A percentile compares a stretch with the other conserved stretches of the same genome.
phyloP scores from a whole-genome alignment of 2,113 vertebrate species.

The Melanerpes aurifrons region DNA sequence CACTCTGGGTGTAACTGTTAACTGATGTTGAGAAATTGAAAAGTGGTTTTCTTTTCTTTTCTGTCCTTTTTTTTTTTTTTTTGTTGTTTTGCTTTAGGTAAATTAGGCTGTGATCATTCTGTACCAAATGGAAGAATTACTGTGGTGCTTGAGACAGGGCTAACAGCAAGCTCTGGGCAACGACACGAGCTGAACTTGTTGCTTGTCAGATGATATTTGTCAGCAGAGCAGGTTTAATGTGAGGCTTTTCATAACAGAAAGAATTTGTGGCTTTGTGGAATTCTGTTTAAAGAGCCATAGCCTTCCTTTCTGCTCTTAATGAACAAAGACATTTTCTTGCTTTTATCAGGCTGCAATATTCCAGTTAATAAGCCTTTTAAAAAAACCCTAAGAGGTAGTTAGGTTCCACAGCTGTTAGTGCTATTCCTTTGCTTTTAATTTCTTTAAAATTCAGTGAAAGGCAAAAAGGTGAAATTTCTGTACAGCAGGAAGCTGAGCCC shows the following conservation, averaged over 20 bases:
- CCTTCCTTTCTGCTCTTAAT: not conserved
- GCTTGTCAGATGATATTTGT: not conserved
- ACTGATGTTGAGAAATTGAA: not conserved
- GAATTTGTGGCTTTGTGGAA: not conserved
- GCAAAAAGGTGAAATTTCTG: not conserved
- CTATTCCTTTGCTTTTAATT: not conserved
- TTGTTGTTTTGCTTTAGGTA: not conserved
- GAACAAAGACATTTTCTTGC: not conserved
- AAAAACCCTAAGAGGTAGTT: not conserved
- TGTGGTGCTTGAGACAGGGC: not conserved
- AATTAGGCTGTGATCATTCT: not conserved
- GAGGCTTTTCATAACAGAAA: not conserved
- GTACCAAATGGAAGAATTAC: slow-evolving; percentile 15
- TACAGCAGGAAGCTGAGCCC: not conserved
- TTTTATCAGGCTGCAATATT: not conserved
- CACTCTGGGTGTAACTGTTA: not conserved
- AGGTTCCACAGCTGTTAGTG: not conserved
- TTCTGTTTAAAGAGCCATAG: not conserved
- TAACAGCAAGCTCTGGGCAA: not conserved
- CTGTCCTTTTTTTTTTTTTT: not conserved
- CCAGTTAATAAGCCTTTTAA: not conserved
- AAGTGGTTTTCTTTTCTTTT: not conserved
- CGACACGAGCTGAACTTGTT: slow-evolving; percentile 1
- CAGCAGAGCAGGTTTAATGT: not conserved
- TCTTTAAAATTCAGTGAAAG: not conserved